Base-by-base conservation (phyloP, 2,888 invertebrate genomes). In the Chrysotoxum bicinctum region DNA sequence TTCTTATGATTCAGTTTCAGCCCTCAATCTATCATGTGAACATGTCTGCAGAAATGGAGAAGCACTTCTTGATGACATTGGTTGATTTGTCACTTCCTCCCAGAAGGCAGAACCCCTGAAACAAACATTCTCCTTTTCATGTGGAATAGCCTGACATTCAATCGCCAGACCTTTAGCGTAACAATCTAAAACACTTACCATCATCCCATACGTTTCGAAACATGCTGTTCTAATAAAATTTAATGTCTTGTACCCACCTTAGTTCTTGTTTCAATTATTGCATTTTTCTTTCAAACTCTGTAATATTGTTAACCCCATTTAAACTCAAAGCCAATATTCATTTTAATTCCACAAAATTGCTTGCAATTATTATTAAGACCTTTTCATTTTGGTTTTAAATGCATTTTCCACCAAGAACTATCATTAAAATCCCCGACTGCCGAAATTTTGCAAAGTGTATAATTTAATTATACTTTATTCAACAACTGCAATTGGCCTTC, bases 401-500 rank as follows among this genome's bases (percentile, higher is more conserved):
- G 12, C 21, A 54, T 16, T n/a, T 40, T 40, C 56, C 45, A 21
- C 30, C 56, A 64, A 45, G 26, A 45, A 64, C 62, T 32, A 19
- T 45, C 4, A 64, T 45, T 64, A 32, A 64, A 45, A 45, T 10
- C 40, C 14, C 5, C 30, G 19, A 45, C 19, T 40, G n/a, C 23
- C 60, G 6, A 60, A 60, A 16, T 26, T 58, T 9, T 23, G 7
- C 10, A 16, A 50, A 35, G 5, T 66, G 35, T 16, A 66, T 74
- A 16, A 16, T 58, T 76, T 58, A 50, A 56, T 40, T 48, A 68
- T 23, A 35, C 48, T 16, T 30, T 30, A 30, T 45, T 62, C 16
- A 19, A 64, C 30, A 43, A 52, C 32, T 14, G 26, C 26, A 32
- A 50, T 23, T 79, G 66, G 23, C 73, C 72, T 78, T 54, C 69